Evolutionary conservation across 1,140 invertebrate species (phyloP), one percentile per base, ranked within the genome.

Genomic region (Macrotrachela quadricornifera): DNA sequence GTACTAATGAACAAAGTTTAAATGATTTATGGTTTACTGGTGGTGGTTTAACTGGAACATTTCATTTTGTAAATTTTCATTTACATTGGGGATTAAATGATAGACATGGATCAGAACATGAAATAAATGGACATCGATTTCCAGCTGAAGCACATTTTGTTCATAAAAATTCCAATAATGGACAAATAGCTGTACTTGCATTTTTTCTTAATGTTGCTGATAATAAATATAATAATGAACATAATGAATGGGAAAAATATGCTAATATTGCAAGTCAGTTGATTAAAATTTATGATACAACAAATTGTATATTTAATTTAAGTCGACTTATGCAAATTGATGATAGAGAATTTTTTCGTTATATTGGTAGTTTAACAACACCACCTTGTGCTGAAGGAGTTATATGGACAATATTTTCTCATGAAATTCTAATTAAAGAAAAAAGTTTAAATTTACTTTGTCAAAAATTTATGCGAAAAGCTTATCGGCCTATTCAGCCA

Each of bases 371-470:
- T 3, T 65, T 91, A 40, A 91, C 87, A 0, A 90, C 85, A 4
- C 86, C 87, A 1, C 84, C 84, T 0, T 91, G 86, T 61, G 76
- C 75, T 10, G 85, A 91, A 73, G 75, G 80, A 3, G 85, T 90
- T 6, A 80, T 78, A 1, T 92, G 86, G 85, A 79, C 88, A 16
- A 78, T 90, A 59, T 83, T 85, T 66, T 85, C 87, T 61, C 77
- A 85, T 42, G 82, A 83, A 15, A 78, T 92, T 12, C 65, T 71
- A 41, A 69, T 85, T 30, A 30, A 30, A 30, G 3, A 8, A 30
- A 30, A 30, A 30, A 4, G 3, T 30, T 30, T 30, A 30, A 2
- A 30, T 30, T 30, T 30, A 30, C 21, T 30, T 30, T 8, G 21
- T 30, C 21, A 30, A 30, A 30, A 30, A 4, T 2, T 2, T 4